Base-by-base conservation (phyloP, 2,888 invertebrate genomes). In the Conus canariensis region DNA sequence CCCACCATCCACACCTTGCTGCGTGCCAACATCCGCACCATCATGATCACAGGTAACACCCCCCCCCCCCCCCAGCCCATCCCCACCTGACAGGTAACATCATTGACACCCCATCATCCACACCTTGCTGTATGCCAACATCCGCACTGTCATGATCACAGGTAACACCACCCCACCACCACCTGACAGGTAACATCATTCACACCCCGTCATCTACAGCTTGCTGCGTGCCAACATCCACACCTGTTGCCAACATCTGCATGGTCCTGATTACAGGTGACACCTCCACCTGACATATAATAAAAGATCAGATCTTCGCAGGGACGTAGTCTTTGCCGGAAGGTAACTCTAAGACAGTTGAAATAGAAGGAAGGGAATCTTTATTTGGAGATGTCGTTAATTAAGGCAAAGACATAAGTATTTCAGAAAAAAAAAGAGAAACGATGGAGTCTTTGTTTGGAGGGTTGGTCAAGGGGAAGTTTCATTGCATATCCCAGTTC, bases 111-210 rank as follows among this genome's bases (percentile, higher is more conserved):
- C 96, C 6, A 96, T 97, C 70, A 97, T 97, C 59, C 93, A 95
- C 86, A 95, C 96, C 56, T 94, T 97, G 83, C 94, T 94, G 14
- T 92, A 93, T 22, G 97, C 97, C 58, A 95, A 95, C 90, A 96
- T 97, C 83, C 93, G 96, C 22, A 95, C 96, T 30, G 96, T 97
- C 86, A 97, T 97, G 97, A 96, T 97, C 12, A 97, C 80, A 80
- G 12, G 10, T 8, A 30, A 30, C 30, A 30, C 30, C 2, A 2
- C 74, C 45, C 45, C 45, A 1, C 45, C 45, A 1, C 1, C 45
- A 45, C 45, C 45, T 45, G 45, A 45, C 4, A 95, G 94, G n/a
- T 30, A 80, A 25, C 9, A 9, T 8, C 80, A 30, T 30, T 14
- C 45, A 80, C 80, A 25, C 80, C 16, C 64, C 8, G 10, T 16